Conservation (phyloP, 2,113 vertebrate species). For the Symphodus melops region DNA sequence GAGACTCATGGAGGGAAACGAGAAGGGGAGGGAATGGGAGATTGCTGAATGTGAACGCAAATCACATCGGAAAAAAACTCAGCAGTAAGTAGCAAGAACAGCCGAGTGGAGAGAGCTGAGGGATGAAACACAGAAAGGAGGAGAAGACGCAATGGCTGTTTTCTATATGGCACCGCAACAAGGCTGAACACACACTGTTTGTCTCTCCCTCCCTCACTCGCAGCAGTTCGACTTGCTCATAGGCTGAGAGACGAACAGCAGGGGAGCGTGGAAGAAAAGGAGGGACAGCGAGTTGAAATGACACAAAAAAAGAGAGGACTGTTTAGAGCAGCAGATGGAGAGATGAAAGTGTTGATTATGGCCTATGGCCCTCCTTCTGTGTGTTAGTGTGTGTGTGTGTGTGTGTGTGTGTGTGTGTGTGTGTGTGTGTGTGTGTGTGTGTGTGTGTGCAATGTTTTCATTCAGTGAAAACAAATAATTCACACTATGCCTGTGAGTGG, state of each 20-base stretch:
- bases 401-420: conserved; percentile 12
- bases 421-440: conserved; percentile 25
- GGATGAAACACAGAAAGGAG: conserved; percentile 26
- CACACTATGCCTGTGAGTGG: background rate
- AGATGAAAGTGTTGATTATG: conserved; percentile 61
- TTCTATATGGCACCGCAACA: conserved; percentile 15
- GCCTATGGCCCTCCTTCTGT: conserved; percentile 42
- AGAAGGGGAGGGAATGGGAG: conserved; percentile 5
- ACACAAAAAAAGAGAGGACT: background rate
- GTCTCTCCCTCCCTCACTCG: background rate
- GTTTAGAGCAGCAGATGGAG: conserved; percentile 61
- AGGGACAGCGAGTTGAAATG: background rate
- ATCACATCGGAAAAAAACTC: conserved; percentile 55
- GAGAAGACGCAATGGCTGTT: conserved; percentile 16
- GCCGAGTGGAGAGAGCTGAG: conserved; percentile 18
- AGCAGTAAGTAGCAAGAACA: conserved; percentile 43
- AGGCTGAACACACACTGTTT: conserved; percentile 2
- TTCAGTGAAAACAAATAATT: conserved; percentile 36
- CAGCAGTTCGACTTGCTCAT: background rate
- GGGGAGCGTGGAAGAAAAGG: conserved; percentile 13
- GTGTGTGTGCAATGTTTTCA: conserved; percentile 14
- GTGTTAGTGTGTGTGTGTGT: conserved; percentile 7
- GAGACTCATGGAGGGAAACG: conserved; percentile 34
- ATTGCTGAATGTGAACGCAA: conserved; percentile 35
- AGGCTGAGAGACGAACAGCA: conserved; percentile 33